Percentiles rank a stretch among this genome's conserved stretches.
Evolutionary conservation across 2,797 vertebrate genomes (phyloP).

Genomic region (Danio choprae): DNA sequence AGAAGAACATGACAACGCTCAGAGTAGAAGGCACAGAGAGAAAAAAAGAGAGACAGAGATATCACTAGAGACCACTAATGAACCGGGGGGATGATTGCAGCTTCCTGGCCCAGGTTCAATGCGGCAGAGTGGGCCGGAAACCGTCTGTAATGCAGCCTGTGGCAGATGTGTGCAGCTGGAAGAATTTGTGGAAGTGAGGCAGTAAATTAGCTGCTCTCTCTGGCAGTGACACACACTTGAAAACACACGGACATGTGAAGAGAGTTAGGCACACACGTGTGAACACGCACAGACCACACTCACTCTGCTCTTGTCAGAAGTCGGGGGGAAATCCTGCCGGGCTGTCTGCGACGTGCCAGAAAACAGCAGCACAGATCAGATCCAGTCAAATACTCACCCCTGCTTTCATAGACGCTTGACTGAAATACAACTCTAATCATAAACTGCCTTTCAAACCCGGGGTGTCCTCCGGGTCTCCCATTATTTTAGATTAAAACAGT

Average conservation of each 20-base stretch:
- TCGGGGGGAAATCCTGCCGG: slow-evolving; percentile 54
- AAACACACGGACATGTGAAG: slow-evolving; percentile 52
- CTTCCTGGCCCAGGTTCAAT: slow-evolving; percentile 37
- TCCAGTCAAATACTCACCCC: slow-evolving; percentile 36
- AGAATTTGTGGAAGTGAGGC: slow-evolving; percentile 53
- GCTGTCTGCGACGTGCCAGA: slow-evolving; percentile 55
- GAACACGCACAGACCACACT: slow-evolving; percentile 55
- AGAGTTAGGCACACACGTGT: slow-evolving; percentile 55
- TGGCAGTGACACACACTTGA: slow-evolving; percentile 38
- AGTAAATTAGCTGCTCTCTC: slow-evolving; percentile 52
- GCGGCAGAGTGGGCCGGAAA: slow-evolving; percentile 34
- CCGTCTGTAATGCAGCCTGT: slow-evolving; percentile 51
- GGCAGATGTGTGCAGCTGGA: slow-evolving; percentile 61
- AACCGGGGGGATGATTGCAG: slow-evolving; percentile 20
- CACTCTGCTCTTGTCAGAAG: slow-evolving; percentile 61
- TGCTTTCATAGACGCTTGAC: slow-evolving; percentile 27
- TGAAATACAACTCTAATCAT: slow-evolving; percentile 30
- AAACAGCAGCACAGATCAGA: slow-evolving; percentile 56
- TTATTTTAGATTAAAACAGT: slow-evolving; percentile 21
- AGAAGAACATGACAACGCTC: not conserved
- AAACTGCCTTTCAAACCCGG: slow-evolving; percentile 21
- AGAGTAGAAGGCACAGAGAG: slow-evolving; percentile 28
- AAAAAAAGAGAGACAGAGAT: slow-evolving; percentile 9
- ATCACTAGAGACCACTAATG: slow-evolving; percentile 42
- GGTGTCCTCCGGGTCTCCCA: not conserved